A percentile compares a stretch with the other conserved stretches of the same genome.
Evolutionary conservation across 1,140 invertebrate genomes (phyloP).

Genomic region (Diorhabda carinulata): DNA sequence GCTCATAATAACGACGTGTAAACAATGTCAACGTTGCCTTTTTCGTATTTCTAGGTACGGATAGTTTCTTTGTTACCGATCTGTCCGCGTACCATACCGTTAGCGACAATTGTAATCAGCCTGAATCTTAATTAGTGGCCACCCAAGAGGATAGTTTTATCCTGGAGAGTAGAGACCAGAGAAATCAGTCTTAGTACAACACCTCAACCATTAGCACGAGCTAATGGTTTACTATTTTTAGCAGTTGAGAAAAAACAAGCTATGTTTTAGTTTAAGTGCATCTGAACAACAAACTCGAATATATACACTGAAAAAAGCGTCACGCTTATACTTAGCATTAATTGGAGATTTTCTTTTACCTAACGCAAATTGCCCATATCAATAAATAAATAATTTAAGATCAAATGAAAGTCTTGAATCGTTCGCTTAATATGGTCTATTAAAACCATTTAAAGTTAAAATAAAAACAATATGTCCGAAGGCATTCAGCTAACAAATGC

Average conservation of each 20-base stretch:
- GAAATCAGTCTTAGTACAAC: conserved; percentile 39
- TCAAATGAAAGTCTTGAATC: no score
- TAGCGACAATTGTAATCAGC: conserved; percentile 46
- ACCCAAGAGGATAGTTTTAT: conserved; percentile 44
- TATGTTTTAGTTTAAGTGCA: conserved; percentile 11
- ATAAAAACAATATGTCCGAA: no score
- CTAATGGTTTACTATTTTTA: conserved; percentile 44
- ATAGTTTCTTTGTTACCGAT: conserved; percentile 40
- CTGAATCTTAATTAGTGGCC: conserved; percentile 47
- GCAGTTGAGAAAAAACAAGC: conserved; percentile 24
- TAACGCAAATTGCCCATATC: no score
- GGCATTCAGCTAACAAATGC: no score
- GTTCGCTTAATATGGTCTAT: no score
- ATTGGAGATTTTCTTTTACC: no score
- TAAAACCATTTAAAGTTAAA: no score
- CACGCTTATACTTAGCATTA: neutral
- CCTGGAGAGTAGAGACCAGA: conserved; percentile 26
- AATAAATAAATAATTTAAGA: no score
- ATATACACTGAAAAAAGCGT: conserved; percentile 2
- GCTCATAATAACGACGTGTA: conserved; percentile 43
- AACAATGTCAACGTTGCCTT: conserved; percentile 41
- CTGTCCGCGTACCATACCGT: conserved; percentile 42
- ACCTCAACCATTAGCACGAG: conserved; percentile 44
- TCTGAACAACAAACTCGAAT: neutral
- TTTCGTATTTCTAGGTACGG: conserved; percentile 45